Evolutionary conservation across 2,797 vertebrate species (phyloP).

Genomic region (Gymnothorax reevesii): DNA sequence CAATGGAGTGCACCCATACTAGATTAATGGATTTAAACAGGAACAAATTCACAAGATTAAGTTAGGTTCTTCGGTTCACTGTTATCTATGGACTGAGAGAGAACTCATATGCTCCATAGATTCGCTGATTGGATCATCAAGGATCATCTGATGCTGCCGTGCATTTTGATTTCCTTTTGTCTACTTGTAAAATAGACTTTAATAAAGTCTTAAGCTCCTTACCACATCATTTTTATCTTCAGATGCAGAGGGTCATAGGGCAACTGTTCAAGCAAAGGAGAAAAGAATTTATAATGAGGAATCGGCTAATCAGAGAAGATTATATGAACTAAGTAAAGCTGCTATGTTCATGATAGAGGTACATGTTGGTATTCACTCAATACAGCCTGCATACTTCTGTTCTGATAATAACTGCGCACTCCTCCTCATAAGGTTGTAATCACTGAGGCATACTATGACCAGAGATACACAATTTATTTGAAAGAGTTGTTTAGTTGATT

Average conservation of each 20-base stretch:
- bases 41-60: constrained; percentile 56
- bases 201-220: constrained; percentile 80
- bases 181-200: constrained; percentile 73
- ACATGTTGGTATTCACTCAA: constrained; percentile 64
- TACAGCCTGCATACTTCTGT: constrained; percentile 60
- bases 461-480: not conserved
- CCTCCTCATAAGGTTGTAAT: constrained; percentile 42
- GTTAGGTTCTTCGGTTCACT: constrained; percentile 54
- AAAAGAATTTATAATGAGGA: constrained; percentile 79
- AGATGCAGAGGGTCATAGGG: constrained; percentile 77
- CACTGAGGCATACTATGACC: constrained; percentile 17
- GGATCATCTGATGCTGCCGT: constrained; percentile 66
- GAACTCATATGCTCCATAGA: constrained; percentile 64
- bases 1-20: constrained; percentile 52
- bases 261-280: constrained; percentile 72
- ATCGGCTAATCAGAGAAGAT: constrained; percentile 70
- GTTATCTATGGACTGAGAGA: constrained; percentile 53
- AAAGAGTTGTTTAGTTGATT: constrained; percentile 14
- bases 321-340: constrained; percentile 71
- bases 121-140: constrained; percentile 70
- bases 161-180: constrained; percentile 65
- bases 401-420: constrained; percentile 68
- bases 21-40: constrained; percentile 62
- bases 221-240: constrained; percentile 80
- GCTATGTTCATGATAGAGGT: constrained; percentile 69